A percentile compares a stretch with the other conserved stretches of the same genome.
phyloP scores from a whole-genome alignment of 1,140 invertebrate species.

The Lethocerus indicus region DNA sequence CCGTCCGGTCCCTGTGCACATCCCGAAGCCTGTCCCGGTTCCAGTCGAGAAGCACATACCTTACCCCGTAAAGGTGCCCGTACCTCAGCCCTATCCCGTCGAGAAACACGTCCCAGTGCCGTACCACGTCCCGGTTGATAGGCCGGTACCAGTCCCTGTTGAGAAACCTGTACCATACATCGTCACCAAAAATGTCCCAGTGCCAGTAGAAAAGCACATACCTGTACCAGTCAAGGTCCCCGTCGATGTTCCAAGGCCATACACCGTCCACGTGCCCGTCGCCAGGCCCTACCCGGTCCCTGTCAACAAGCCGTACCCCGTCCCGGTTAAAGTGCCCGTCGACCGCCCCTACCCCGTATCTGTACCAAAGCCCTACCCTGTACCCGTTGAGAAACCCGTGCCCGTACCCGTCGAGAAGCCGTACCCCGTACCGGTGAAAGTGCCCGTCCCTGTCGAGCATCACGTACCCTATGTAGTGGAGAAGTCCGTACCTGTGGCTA shows the following conservation, averaged over 20 bases:
- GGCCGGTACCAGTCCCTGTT: constrained; percentile 4
- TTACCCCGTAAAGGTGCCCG: constrained; percentile 38
- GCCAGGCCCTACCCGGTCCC: constrained; percentile 4
- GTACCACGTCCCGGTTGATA: constrained; percentile 22
- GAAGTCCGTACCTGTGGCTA: neutral
- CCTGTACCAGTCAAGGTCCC: constrained; percentile 10
- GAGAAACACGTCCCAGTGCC: constrained; percentile 28
- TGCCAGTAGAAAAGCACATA: constrained; percentile 8
- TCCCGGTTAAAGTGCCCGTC: constrained; percentile 5
- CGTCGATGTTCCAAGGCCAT: constrained; percentile 10
- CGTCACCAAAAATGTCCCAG: constrained; percentile 6
- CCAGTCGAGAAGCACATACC: constrained; percentile 16
- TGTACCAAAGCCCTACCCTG: constrained; percentile 6
- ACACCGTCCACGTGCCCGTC: constrained; percentile 5
- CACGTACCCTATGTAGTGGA: neutral
- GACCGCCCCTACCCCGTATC: constrained; percentile 6
- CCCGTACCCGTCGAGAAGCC: constrained; percentile 9
- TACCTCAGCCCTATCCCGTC: constrained; percentile 40
- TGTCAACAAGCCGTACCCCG: constrained; percentile 9
- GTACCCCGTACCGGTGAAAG: constrained; percentile 1
- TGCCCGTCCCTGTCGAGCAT: neutral
- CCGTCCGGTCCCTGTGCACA: constrained; percentile 17
- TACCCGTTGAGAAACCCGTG: constrained; percentile 6
- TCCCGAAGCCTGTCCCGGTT: constrained; percentile 19
- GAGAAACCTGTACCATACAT: constrained; percentile 8